Base-by-base conservation (phyloP, 2,113 vertebrate species). In the Megaceryle maxima region DNA sequence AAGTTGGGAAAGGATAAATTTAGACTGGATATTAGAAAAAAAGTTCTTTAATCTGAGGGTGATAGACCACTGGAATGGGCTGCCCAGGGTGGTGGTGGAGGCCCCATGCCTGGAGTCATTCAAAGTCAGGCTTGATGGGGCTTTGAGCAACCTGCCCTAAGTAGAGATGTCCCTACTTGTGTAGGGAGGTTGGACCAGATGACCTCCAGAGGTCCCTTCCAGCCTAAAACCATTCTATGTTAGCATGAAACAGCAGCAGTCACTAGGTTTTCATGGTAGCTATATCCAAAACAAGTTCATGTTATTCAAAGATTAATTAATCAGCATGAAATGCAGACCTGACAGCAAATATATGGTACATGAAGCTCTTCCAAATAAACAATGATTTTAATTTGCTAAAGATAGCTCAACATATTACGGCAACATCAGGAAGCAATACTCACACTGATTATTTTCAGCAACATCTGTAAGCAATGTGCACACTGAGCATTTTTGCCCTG, bases 301-400 rank as follows among this genome's bases (percentile, higher is more conserved):
- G 13, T 44, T 83, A 80, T 56, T 80, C 55, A 73, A 83, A 83
- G 72, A 90, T 80, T 11, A 41, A 60, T 86, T 83, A 41, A 90
- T 62, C 80, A 67, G 73, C 83, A 93, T 73, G 76, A 97, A 94
- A 77, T 50, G 59, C 67, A 94, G 68, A 80, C 64, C 90, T 88
- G 68, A 83, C 59, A 92, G 73, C 51, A 86, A 92, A 88, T 75
- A 67, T 4, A 78, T 39, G 18, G 35, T 83, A 46, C 43, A 33
- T 68, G 68, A 76, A 92, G 51, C 22, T 87, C 83, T 88, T 69
- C 11, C 50, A 93, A 83, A 83, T 66, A 83, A 91, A 72, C 62
- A 87, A 76, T 72, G 2, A 76, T 77, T 86, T 90, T 86, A 86
- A 81, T 96, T 94, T 95, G 68, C 83, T 81, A 44, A 75, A 95